phyloP scores from a whole-genome alignment of 2,888 invertebrate species.

The Oscheius onirici region DNA sequence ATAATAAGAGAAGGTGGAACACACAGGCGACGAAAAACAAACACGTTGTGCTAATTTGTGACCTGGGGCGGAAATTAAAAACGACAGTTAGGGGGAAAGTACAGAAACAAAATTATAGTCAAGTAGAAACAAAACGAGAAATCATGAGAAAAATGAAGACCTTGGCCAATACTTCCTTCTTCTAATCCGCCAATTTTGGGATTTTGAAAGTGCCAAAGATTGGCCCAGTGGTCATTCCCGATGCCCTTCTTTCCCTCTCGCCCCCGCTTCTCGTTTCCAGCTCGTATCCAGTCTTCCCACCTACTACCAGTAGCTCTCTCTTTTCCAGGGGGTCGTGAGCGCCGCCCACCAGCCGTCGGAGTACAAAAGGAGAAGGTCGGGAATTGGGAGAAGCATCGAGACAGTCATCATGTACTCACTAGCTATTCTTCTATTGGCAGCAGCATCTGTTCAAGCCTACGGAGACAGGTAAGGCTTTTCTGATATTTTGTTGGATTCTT shows the following conservation, averaged over 20 bases:
- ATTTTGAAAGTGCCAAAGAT: not conserved
- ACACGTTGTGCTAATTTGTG: too few relatives aligned
- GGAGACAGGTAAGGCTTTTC: slow-evolving; percentile 9
- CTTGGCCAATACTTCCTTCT: not conserved
- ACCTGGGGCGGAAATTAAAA: too few relatives aligned
- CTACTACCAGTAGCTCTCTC: slow-evolving; percentile 19
- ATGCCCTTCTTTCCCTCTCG: slow-evolving; percentile 1
- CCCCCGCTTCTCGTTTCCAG: slow-evolving; percentile 25
- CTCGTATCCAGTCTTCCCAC: slow-evolving; percentile 4
- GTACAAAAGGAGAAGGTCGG: slow-evolving; percentile 19
- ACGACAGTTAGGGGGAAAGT: too few relatives aligned
- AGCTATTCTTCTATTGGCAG: slow-evolving; percentile 6
- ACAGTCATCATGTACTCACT: slow-evolving; percentile 9
- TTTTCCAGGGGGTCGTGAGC: slow-evolving; percentile 15
- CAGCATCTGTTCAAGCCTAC: not conserved
- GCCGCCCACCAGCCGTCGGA: slow-evolving; percentile 17
- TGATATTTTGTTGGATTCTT: not conserved
- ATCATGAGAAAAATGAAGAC: not conserved
- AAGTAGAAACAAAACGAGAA: too few relatives aligned
- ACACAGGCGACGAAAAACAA: too few relatives aligned
- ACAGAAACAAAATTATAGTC: too few relatives aligned
- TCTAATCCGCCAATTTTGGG: not conserved
- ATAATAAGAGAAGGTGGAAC: too few relatives aligned
- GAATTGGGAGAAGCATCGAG: not conserved
- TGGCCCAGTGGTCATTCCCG: not conserved